phyloP scores from a whole-genome alignment of 2,888 invertebrate genomes.

The Chouioia cunea region DNA sequence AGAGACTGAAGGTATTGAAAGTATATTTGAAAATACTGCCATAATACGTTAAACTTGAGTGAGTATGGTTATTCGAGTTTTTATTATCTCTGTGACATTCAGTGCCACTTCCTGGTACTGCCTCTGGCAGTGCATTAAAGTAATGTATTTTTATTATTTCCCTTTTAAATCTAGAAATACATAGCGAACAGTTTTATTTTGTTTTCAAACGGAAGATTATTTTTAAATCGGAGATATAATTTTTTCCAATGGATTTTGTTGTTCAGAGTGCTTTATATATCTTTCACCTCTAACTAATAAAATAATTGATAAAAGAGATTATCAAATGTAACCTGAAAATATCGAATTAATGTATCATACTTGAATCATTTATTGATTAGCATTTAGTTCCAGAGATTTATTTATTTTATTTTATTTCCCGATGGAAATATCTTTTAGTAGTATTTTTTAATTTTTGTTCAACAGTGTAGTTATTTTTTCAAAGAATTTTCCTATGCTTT shows the following conservation, averaged over 20 bases:
- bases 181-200: too few relatives aligned
- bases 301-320: constrained; percentile 9
- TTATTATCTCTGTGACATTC: not conserved
- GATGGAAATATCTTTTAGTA: constrained; percentile 5
- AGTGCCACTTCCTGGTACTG: constrained; percentile 20
- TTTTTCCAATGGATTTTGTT: constrained; percentile 20
- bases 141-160: not conserved
- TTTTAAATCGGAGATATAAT: too few relatives aligned
- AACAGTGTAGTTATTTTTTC: constrained; percentile 5
- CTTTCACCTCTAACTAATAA: constrained; percentile 15
- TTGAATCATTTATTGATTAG: constrained; percentile 19
- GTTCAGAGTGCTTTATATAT: constrained; percentile 28
- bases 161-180: constrained; percentile 6
- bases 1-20: constrained; percentile 47
- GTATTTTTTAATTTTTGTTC: constrained; percentile 10
- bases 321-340: constrained; percentile 11
- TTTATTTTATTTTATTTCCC: constrained; percentile 33
- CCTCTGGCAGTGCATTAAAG: not conserved
- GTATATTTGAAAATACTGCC: constrained; percentile 59
- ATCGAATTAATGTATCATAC: constrained; percentile 19
- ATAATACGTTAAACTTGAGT: constrained; percentile 59
- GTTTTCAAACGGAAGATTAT: too few relatives aligned
- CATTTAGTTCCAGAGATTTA: constrained; percentile 34
- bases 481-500: constrained; percentile 5
- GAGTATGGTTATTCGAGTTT: constrained; percentile 14